Evolutionary conservation across 92 coral and sea anemone genomes (phyloP), one percentile per base, ranked within the genome.

Genomic region (Epizoanthus illoricatus): DNA sequence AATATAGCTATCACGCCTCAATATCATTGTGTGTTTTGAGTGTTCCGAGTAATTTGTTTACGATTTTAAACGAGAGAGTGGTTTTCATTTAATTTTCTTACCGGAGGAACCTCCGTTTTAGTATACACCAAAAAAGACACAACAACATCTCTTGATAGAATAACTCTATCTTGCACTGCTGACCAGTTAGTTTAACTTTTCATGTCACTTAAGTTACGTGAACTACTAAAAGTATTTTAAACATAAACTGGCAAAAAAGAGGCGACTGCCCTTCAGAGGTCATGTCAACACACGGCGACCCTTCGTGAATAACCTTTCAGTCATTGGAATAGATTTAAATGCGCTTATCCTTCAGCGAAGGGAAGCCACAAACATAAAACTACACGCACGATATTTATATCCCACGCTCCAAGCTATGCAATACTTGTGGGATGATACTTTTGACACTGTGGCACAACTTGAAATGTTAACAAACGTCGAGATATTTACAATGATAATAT

Each of bases 271-370:
- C 57, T 87, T 85, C 92, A 88, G 85, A 92, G 95, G 93, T 92
- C 95, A 86, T 87, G 90, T 87, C 90, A 84, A 36, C 45, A 79
- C 39, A 86, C 76, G 95, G 91, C 92, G 73, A 92, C 95, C 95
- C 92, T 80, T 33, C 89, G 82, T 88, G 43, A 45, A 68, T 81
- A 89, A 85, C 88, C 95, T 89, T 81, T 89, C 95, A 89, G 78
- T 73, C 84, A 86, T 81, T 18, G 82, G 92, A 84, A 89, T 87
- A 92, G 92, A 92, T 89, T 92, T 92, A 92, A 92, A 92, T 92
- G 95, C 95, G 92, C 95, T 92, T 92, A 47, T 79, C 95, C 95
- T 92, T 92, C 95, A 92, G 92, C 95, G 95, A 92, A 92, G 95
- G 95, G 91, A 92, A 92, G 95, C 95, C 95, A 42, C 0, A 0